Base-by-base conservation (phyloP, 1,140 invertebrate genomes). In the Colletes latitarsis region DNA sequence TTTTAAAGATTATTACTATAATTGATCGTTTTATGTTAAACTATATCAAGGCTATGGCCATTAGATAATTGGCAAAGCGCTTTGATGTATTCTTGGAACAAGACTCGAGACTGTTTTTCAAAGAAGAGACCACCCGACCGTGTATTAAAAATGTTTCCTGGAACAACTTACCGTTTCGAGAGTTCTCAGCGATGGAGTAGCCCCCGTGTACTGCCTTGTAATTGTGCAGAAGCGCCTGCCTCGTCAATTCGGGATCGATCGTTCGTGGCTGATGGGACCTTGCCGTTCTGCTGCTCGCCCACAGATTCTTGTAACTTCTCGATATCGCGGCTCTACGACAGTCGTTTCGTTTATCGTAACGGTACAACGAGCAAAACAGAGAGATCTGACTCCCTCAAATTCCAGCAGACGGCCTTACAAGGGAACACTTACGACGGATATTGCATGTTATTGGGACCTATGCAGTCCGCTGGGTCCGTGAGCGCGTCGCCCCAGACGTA, bases 401-500 rank as follows among this genome's bases (percentile, higher is more conserved):
- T 63, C 8, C 46, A 70, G 5, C 17, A 1, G 17, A 55, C 39
- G 39, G 4, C 9, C 74, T 46, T 19, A 58, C 1, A 19, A 46
- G 41, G 19, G 6, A 19, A 46, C 83, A 94, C 94, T 95, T 94
- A 98, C 97, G 95, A 95, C 46, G 97, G 97, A 94, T 98, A 98
- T 62, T 96, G 96, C 78, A 94, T 91, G 85, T 97, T 96, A 90
- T 97, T 96, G 1, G 97, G 97, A 39, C 97, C 97, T 58, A 96
- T 88, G 88, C 97, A 97, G 82, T 97, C 95, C 5, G 93, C 92
- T 14, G 95, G 94, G 89, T 97, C 96, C 72, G 95, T 95, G 21
- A 98, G 92, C 2, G 97, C 97, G 91, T 98, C 96, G 9, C 97
- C 97, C 95, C 96, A 97, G 9, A 97, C 93, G 89, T 98, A 97